Evolutionary conservation across 2,113 vertebrate species (phyloP), one percentile per base, ranked within the genome.

Genomic region (Fulmarus glacialis): DNA sequence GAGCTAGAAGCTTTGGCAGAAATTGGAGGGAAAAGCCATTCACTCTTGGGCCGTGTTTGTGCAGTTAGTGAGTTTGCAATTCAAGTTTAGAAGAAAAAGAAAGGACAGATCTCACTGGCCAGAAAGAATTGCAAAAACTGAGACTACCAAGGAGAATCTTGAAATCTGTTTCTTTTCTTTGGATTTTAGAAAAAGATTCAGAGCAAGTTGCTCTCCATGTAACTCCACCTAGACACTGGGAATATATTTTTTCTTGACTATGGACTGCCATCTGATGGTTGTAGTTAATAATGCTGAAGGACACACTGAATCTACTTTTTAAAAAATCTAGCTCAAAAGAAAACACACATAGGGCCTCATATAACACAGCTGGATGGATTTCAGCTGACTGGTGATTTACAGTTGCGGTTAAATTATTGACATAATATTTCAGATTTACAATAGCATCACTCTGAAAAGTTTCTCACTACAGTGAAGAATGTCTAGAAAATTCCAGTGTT

Each of bases 191-290:
- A 83, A 60, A 70, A 64, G 36, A 50, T 15, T 36, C 30, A 62
- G 50, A 83, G 9, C 24, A 85, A 64, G 4, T 19, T 89, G 19
- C 4, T 75, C 4, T 32, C 8, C 32, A 18, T 1, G 0, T 45
- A 29, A 50, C 15, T 82, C n/a, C 36, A 22, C 4, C 7, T 20
- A 52, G 34, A 60, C 9, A 36, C 8, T 20, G 7, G 8, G 16
- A 84, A 60, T 60, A 2, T 50, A 38, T 29, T 50, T 93, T 89
- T 79, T 64, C 29, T 86, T 70, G 59, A 59, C 58, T 83, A 12
- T 63, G 43, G 93, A 59, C 82, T 97, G 97, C 96, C 96, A 94
- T 78, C 95, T 96, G 47, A 60, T 94, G 96, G 95, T 23, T 86
- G 40, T 11, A 92, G 47, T 56, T 93, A 71, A 89, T 87, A 97